Evolutionary conservation across 2,113 vertebrate species (phyloP).

Genomic region (Nanorana parkeri): DNA sequence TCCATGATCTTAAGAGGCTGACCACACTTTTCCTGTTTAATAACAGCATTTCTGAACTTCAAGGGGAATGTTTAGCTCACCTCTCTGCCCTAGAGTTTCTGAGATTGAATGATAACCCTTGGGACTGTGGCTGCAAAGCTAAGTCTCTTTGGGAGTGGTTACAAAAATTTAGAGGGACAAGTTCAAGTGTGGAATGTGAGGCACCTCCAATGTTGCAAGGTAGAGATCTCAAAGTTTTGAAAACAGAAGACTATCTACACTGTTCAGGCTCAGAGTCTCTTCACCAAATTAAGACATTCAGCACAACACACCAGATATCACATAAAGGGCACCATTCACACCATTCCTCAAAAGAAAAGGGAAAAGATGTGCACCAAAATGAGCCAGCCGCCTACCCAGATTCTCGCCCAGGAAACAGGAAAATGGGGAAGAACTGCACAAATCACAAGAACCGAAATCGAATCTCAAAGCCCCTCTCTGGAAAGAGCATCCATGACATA

Average conservation of each 20-base stretch:
- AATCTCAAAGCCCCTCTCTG: conserved; percentile 68
- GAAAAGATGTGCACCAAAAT: conserved; percentile 67
- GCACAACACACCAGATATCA: conserved; percentile 80
- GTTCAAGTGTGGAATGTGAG: conserved; percentile 82
- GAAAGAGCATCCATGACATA: conserved; percentile 77
- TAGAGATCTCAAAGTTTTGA: conserved; percentile 86
- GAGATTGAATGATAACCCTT: conserved; percentile 93
- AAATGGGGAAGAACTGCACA: conserved; percentile 84
- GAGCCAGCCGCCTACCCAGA: conserved; percentile 70
- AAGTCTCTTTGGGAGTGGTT: conserved; percentile 96
- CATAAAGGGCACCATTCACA: conserved; percentile 80
- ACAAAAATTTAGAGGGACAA: conserved; percentile 88
- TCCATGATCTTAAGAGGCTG: conserved; percentile 91
- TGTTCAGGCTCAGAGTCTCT: conserved; percentile 87
- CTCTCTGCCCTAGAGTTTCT: conserved; percentile 92
- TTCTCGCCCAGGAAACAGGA: conserved; percentile 73
- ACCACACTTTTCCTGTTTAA: conserved; percentile 97
- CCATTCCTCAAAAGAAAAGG: conserved; percentile 72
- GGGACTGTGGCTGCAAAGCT: conserved; percentile 92
- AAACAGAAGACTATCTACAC: conserved; percentile 86
- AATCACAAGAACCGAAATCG: conserved; percentile 79
- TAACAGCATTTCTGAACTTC: conserved; percentile 90
- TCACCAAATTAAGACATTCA: conserved; percentile 88
- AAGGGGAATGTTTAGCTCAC: conserved; percentile 83
- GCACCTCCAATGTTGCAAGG: conserved; percentile 76